Evolutionary conservation across 2,113 vertebrate genomes (phyloP).

Genomic region (Ondatra zibethicus): DNA sequence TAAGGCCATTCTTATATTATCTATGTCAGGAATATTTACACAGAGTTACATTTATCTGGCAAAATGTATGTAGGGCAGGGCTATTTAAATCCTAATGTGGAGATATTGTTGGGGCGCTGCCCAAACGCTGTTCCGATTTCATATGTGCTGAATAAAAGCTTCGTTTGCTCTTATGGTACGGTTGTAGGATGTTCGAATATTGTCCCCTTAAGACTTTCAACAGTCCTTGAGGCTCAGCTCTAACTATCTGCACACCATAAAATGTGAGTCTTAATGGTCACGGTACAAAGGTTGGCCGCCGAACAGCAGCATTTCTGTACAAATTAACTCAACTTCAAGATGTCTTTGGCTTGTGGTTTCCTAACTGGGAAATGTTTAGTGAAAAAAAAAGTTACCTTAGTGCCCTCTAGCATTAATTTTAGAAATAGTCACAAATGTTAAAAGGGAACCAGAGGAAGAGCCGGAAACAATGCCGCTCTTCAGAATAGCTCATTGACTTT

Average conservation of each 20-base stretch:
- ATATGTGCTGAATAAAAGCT: background rate
- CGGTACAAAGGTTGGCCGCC: slow-evolving; percentile 85
- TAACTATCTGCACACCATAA: slow-evolving; percentile 21
- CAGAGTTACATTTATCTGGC: slow-evolving; percentile 13
- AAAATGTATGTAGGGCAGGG: background rate
- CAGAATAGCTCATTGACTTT: slow-evolving; percentile 66
- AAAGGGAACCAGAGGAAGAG: background rate
- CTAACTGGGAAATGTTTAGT: slow-evolving; percentile 49
- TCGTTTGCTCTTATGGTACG: background rate
- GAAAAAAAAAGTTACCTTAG: slow-evolving; percentile 35
- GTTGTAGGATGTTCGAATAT: background rate
- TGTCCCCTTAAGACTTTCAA: slow-evolving; percentile 14
- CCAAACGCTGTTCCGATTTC: background rate
- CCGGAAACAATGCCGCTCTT: slow-evolving; percentile 60
- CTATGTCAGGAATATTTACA: background rate
- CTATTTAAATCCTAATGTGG: background rate
- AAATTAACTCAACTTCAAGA: slow-evolving; percentile 81
- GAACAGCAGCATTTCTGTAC: slow-evolving; percentile 68
- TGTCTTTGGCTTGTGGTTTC: slow-evolving; percentile 59
- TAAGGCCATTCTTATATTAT: background rate
- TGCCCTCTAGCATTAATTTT: slow-evolving; percentile 58
- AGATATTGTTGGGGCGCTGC: background rate
- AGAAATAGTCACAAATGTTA: background rate
- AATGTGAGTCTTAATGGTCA: slow-evolving; percentile 62
- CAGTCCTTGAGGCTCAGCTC: slow-evolving; percentile 22